Conservation (phyloP, 2,113 vertebrate species). For the Epinephelus fuscoguttatus region DNA sequence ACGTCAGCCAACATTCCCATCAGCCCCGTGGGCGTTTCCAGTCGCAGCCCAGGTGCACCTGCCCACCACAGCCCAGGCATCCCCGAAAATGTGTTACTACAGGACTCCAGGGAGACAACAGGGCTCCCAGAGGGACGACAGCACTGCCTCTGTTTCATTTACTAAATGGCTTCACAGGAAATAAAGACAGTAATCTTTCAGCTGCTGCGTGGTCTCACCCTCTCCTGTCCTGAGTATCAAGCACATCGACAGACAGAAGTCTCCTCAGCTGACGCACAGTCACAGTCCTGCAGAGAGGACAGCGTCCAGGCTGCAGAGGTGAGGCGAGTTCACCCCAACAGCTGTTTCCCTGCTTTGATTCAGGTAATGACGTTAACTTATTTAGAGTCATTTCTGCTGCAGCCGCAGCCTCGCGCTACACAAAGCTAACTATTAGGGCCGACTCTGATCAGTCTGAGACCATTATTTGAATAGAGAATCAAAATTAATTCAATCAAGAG, state of each 20-base stretch:
- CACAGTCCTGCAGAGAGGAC: neutral
- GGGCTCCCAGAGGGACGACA: neutral
- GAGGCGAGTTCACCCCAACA: constrained; percentile 18
- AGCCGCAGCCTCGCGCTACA: neutral
- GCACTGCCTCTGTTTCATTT: constrained; percentile 30
- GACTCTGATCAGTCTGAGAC: neutral
- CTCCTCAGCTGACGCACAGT: neutral
- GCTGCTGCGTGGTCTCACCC: neutral
- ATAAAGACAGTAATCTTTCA: constrained; percentile 4
- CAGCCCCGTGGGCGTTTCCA: constrained; percentile 58
- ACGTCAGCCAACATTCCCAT: constrained; percentile 62
- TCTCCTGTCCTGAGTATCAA: neutral
- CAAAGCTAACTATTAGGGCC: neutral
- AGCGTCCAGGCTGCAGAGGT: constrained; percentile 2
- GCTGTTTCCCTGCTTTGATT: constrained; percentile 31
- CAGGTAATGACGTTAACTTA: constrained; percentile 35
- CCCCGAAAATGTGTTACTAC: constrained; percentile 34
- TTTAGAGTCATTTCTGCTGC: neutral
- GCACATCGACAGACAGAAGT: neutral
- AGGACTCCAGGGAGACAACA: constrained; percentile 29
- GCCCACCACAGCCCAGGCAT: constrained; percentile 33
- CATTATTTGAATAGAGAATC: neutral
- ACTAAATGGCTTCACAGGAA: constrained; percentile 30
- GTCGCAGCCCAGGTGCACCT: constrained; percentile 48
- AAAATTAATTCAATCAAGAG: neutral